Evolutionary conservation across 2,113 vertebrate species (phyloP).

Genomic region (Ictalurus furcatus): DNA sequence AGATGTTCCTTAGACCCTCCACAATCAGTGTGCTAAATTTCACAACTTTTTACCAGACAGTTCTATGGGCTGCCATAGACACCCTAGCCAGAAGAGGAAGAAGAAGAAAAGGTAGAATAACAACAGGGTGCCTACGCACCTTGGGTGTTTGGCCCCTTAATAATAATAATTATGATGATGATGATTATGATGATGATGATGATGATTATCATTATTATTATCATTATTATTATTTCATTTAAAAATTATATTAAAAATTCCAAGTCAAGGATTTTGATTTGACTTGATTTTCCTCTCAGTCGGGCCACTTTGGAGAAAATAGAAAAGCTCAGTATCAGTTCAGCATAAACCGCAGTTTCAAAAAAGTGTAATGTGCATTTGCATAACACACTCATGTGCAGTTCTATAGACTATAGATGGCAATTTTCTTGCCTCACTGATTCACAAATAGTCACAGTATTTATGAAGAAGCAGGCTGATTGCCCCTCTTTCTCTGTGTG

Average conservation of each 20-base stretch:
- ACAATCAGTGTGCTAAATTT: too few relatives aligned
- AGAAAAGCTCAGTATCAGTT: background rate
- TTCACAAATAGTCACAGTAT: background rate
- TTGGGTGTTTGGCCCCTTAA: too few relatives aligned
- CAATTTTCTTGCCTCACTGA: background rate
- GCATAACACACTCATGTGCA: background rate
- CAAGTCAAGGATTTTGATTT: background rate
- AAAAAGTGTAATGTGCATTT: background rate
- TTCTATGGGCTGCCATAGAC: too few relatives aligned
- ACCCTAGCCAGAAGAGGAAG: too few relatives aligned
- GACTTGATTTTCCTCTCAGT: background rate
- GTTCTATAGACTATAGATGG: background rate
- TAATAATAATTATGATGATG: too few relatives aligned
- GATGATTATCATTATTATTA: too few relatives aligned
- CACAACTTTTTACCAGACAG: too few relatives aligned
- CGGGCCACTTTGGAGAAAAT: background rate
- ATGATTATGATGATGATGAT: too few relatives aligned
- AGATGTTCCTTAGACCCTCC: too few relatives aligned
- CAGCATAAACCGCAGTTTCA: background rate
- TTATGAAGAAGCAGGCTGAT: constrained; percentile 19
- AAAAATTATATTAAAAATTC: background rate
- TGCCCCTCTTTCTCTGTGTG: background rate
- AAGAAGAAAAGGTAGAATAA: too few relatives aligned
- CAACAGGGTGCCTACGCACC: too few relatives aligned
- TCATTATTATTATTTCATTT: background rate